Evolutionary conservation across 2,797 vertebrate species (phyloP).

Genomic region (Emys orbicularis): DNA sequence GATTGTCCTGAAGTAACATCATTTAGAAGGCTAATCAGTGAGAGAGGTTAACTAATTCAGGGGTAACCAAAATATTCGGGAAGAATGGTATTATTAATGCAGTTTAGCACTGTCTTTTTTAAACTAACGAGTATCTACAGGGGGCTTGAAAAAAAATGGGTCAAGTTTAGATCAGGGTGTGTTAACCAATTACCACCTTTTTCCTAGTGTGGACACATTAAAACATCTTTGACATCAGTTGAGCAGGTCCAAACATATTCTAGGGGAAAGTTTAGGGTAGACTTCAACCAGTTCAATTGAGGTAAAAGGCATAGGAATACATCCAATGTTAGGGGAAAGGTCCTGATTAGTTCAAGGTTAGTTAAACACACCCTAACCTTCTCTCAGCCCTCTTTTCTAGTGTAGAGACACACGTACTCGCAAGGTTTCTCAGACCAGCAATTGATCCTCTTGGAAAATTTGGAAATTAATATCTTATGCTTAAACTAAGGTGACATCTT

Average conservation of each 20-base stretch:
- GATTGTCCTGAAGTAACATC: neutral
- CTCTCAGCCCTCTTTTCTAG: neutral
- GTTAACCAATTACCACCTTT: neutral
- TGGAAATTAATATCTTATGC: neutral
- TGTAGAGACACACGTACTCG: neutral
- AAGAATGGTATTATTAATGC: constrained; percentile 14
- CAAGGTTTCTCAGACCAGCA: neutral
- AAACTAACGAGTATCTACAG: neutral
- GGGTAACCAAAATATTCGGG: fast-evolving
- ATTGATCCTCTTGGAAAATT: constrained; percentile 38
- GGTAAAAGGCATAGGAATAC: neutral
- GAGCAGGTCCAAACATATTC: constrained; percentile 22
- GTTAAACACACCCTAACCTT: constrained; percentile 38
- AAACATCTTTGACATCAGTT: neutral
- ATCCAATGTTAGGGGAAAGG: neutral
- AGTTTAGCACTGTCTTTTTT: constrained; percentile 2
- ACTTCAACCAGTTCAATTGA: constrained; percentile 33
- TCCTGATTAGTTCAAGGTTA: constrained; percentile 25
- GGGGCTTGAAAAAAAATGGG: constrained; percentile 44
- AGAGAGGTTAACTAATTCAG: neutral
- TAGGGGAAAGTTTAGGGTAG: constrained; percentile 9
- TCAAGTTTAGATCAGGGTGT: neutral
- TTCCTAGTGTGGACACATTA: neutral
- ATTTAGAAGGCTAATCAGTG: constrained; percentile 19
- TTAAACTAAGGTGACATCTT: constrained; percentile 6